phyloP scores from a whole-genome alignment of 2,888 invertebrate species.

The Hyposoter dolosus region DNA sequence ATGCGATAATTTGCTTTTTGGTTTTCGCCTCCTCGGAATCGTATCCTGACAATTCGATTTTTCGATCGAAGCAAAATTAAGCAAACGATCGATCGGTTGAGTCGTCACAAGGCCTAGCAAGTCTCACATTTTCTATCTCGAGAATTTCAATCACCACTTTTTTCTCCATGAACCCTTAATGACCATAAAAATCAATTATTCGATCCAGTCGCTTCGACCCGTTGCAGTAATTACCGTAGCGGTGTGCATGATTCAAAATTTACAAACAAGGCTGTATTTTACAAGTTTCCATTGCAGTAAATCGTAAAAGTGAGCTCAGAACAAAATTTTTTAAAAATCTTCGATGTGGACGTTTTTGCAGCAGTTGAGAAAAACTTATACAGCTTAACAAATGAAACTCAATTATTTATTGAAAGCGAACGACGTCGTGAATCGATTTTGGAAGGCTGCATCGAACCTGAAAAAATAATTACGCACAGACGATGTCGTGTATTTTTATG shows the following conservation, averaged over 20 bases:
- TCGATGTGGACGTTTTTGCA: background rate
- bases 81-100: background rate
- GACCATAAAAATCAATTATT: background rate
- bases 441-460: background rate
- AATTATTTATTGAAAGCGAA: background rate
- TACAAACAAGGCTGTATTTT: background rate
- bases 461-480: background rate
- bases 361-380: background rate
- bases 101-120: background rate
- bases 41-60: constrained; percentile 51
- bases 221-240: background rate
- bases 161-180: background rate
- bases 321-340: too few relatives aligned
- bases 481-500: constrained; percentile 4
- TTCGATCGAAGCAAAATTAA: constrained; percentile 9
- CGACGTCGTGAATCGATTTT: background rate
- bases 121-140: background rate
- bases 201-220: background rate
- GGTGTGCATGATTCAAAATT: background rate
- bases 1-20: constrained; percentile 11
- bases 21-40: background rate
- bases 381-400: background rate
- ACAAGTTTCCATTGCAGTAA: too few relatives aligned
- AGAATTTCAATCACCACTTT: background rate
- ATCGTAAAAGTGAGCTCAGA: too few relatives aligned